Evolutionary conservation across 2,888 invertebrate genomes (phyloP), one percentile per base, ranked within the genome.

Genomic region (Pheosia gnoma): DNA sequence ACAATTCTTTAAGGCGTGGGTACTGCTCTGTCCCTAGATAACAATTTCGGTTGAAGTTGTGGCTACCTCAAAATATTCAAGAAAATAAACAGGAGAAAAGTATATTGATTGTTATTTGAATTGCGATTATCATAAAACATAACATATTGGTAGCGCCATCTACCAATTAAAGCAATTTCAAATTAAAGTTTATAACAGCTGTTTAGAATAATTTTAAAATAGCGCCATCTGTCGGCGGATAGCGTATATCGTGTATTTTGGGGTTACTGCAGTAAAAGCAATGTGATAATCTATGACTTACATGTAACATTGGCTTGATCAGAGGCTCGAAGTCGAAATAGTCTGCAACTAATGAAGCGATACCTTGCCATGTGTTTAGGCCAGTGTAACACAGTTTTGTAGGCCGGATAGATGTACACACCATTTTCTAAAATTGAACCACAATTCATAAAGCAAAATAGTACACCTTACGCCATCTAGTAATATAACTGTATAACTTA

Each of bases 401-500:
- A 37, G 97, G 97, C 54, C 97, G 94, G 68, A 98, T 95, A 3
- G 97, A 96, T 6, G 97, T 97, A 74, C 97, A 97, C 52, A 98
- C 97, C 94, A 98, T 97, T 95, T 98, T 98, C 97, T 98, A 84
- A 84, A 88, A 75, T 6, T 4, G 61, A 25, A 57, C 65, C 45
- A 59, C 10, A 10, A 41, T 10, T 53, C 52, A n/a, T 58, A 60
- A 53, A 13, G n/a, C 6, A 58, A 57, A 37, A 37, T 43, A 36
- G 4, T 10, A 43, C 41, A 5, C 7, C 41, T 9, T 13, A n/a
- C 37, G 59, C 64, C 61, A 66, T 63, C 60, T 59, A 60, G 57
- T 25, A 37, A 25, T 10, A 5, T 77, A 78, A 62, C 63, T n/a
- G 10, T 4, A 11, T 56, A 65, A 54, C 59, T 41, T 41, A 7